Percentiles rank a stretch among this genome's conserved stretches.
Evolutionary conservation across 2,113 vertebrate genomes (phyloP).

Genomic region (Cephalopholis sonnerati): DNA sequence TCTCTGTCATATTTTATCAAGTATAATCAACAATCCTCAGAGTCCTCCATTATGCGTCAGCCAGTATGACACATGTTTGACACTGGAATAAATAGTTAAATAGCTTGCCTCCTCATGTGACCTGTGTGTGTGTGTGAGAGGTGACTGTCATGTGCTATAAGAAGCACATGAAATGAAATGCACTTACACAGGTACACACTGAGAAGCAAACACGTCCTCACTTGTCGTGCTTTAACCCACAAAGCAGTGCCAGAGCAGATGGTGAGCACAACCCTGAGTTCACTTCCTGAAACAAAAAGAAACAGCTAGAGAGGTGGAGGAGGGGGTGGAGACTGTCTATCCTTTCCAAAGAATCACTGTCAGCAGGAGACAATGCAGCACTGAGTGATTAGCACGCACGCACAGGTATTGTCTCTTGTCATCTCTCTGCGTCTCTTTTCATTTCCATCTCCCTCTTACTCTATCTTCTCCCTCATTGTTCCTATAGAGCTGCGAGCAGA

Average conservation of each 20-base stretch:
- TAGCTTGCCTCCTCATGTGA: background rate
- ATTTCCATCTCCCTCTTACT: slow-evolving; percentile 25
- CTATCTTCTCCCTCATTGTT: slow-evolving; percentile 46
- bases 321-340: background rate
- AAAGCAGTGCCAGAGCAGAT: slow-evolving; percentile 59
- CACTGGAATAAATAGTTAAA: slow-evolving; percentile 3
- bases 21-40: background rate
- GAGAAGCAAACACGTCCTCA: slow-evolving; percentile 26
- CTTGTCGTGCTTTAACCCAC: slow-evolving; percentile 43
- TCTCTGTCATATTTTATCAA: background rate
- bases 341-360: slow-evolving; percentile 48
- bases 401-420: slow-evolving; percentile 31
- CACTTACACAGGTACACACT: background rate
- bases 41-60: background rate
- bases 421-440: slow-evolving; percentile 11
- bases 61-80: background rate
- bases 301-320: background rate
- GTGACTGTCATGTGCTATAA: background rate
- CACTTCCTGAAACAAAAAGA: slow-evolving; percentile 51
- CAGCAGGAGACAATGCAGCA: slow-evolving; percentile 53
- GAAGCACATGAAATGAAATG: background rate
- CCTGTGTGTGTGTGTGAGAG: background rate
- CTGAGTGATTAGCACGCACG: slow-evolving; percentile 47
- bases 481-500: slow-evolving; percentile 28
- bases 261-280: slow-evolving; percentile 50